phyloP scores from a whole-genome alignment of 92 coral and sea anemone genomes.

The Epizoanthus stellaris region DNA sequence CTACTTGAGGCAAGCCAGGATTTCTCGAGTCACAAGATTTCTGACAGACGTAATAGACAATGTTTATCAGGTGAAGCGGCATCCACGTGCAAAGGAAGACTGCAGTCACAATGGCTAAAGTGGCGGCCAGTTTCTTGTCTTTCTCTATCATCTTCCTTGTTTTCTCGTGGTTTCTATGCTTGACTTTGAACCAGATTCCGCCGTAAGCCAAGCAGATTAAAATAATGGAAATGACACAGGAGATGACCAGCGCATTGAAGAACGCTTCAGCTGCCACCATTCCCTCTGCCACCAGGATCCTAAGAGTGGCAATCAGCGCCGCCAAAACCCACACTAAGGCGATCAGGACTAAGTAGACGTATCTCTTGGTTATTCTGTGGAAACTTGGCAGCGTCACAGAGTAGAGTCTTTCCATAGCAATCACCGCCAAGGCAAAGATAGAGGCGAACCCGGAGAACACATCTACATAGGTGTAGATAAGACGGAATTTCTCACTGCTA shows the following conservation, averaged over 20 bases:
- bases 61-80: constrained; percentile 39
- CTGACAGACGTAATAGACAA: constrained; percentile 23
- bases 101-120: constrained; percentile 33
- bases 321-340: constrained; percentile 35
- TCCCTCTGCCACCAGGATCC: neutral
- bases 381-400: constrained; percentile 42
- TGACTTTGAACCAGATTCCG: constrained; percentile 37
- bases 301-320: constrained; percentile 13
- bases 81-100: constrained; percentile 26
- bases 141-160: constrained; percentile 39
- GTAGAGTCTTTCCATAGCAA: constrained; percentile 33
- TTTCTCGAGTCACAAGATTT: neutral
- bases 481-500: constrained; percentile 9
- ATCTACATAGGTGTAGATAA: constrained; percentile 38
- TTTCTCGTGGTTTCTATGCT: constrained; percentile 46
- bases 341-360: constrained; percentile 1
- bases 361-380: constrained; percentile 33
- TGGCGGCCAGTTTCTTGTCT: constrained; percentile 45
- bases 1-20: constrained; percentile 23
- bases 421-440: constrained; percentile 36
- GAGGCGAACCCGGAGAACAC: constrained; percentile 44
- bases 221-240: constrained; percentile 10
- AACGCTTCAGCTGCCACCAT: neutral
- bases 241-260: constrained; percentile 23
- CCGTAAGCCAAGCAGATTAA: constrained; percentile 32